Percentiles rank a stretch among this genome's conserved stretches.
Evolutionary conservation across 2,888 invertebrate genomes (phyloP).

Genomic region (Celastrina argiolus): DNA sequence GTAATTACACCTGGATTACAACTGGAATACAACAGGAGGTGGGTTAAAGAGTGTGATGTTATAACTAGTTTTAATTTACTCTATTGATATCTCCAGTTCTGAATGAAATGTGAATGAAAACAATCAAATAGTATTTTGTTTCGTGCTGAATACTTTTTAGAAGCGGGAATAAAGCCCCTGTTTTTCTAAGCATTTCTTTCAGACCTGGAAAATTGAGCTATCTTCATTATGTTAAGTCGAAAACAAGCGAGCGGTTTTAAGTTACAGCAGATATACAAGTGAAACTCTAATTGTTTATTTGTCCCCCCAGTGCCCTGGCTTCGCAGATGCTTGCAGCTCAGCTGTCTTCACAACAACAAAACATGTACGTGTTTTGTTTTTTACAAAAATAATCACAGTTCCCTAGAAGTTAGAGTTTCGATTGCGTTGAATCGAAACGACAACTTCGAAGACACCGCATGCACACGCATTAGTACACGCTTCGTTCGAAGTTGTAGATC

Average conservation of each 20-base stretch:
- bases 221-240: too few relatives aligned
- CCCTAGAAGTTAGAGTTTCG: constrained; percentile 45
- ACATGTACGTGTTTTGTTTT: constrained; percentile 89
- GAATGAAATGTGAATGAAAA: too few relatives aligned
- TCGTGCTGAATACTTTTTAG: too few relatives aligned
- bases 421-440: constrained; percentile 35
- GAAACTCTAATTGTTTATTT: constrained; percentile 67
- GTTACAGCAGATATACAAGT: constrained; percentile 34
- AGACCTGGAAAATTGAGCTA: too few relatives aligned
- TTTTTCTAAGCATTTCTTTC: too few relatives aligned
- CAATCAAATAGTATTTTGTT: too few relatives aligned
- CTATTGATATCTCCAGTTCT: too few relatives aligned
- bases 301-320: constrained; percentile 95
- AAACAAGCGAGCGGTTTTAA: constrained; percentile 59
- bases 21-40: too few relatives aligned
- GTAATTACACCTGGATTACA: too few relatives aligned
- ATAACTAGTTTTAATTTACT: too few relatives aligned
- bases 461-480: constrained; percentile 70
- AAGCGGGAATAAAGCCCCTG: too few relatives aligned
- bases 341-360: constrained; percentile 94
- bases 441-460: constrained; percentile 61
- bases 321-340: constrained; percentile 97
- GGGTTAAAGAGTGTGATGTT: too few relatives aligned
- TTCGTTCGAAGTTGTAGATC: constrained; percentile 62
- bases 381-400: constrained; percentile 49